Base-by-base conservation (phyloP, 2,888 invertebrate genomes). In the Bugula neritina region DNA sequence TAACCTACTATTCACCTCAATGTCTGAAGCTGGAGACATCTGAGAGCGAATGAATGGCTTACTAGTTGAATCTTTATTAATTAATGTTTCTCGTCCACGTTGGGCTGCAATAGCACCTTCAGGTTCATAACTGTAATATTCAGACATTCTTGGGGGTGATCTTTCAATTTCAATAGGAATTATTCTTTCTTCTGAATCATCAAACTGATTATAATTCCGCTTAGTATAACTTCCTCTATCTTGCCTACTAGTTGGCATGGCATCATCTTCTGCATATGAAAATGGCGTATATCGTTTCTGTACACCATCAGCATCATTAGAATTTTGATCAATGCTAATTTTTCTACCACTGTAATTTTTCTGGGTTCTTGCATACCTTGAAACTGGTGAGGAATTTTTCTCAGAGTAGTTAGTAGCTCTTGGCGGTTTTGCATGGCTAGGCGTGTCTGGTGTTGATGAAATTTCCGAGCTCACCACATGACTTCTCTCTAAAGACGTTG, bases 101-200 rank as follows among this genome's bases (percentile, higher is more conserved):
- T 43, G 43, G 43, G 43, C 43, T 5, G 17, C 5, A 17, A 43
- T 43, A 43, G 10, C 5, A 43, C 43, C 43, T 17, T 43, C 43
- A 10, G 43, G n/a, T n/a, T n/a, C n/a, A n/a, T n/a, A n/a, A n/a
- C n/a, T 43, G 43, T 43, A 43, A 10, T 43, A 17, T 43, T 43
- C 43, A 43, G 43, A 17, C n/a, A n/a, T n/a, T n/a, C n/a, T n/a
- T 13, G 63, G 63, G 27, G 63, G 63, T 10, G 63, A 63, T 10
- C n/a, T 27, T n/a, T 63, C 63, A 3, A 63, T 34, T 31, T 63
- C 63, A 27, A 63, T 63, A 34, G 63, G 63, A 5, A 63, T 63
- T 1, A 63, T 31, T 2, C 63, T 27, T n/a, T 63, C 63, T 31
- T 25, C 27, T 10, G 3, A 17, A 63, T 63, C 29, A 63, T 63